A percentile compares a stretch with the other conserved stretches of the same genome.
These are phyloP conservation scores for Gnathonemus longibarbis DNA, from an alignment of 2,113 vertebrate genomes.

Conservation along the genomic window DNA sequence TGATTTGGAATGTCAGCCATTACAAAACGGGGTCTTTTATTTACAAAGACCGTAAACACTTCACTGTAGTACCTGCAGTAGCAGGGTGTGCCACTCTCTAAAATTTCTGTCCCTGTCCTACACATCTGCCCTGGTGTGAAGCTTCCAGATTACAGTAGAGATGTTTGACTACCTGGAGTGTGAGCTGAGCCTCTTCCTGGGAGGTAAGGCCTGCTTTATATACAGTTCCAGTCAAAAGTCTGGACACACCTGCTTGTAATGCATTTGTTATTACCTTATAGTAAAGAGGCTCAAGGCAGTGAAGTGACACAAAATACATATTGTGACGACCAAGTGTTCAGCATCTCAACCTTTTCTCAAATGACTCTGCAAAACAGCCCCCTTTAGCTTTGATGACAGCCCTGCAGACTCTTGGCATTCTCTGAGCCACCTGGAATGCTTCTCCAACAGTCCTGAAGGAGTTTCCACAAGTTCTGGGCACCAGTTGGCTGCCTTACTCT, in stretches of 20 bases:
- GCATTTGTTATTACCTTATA: background rate
- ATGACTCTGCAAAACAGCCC: background rate
- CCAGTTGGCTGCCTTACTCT: background rate
- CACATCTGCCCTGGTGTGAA: conserved; percentile 35
- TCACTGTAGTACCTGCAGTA: background rate
- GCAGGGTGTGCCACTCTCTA: background rate
- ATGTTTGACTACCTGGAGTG: conserved; percentile 99
- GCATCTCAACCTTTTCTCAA: background rate
- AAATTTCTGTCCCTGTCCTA: background rate
- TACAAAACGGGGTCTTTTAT: background rate
- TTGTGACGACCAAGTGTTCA: background rate
- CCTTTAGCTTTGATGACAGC: background rate
- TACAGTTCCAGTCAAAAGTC: background rate
- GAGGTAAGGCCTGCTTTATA: conserved; percentile 62
- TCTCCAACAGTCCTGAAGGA: background rate
- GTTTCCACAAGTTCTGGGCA: background rate
- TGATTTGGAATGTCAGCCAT: background rate
- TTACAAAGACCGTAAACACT: background rate
- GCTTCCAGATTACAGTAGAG: conserved; percentile 97
- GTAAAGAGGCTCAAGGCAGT: background rate
- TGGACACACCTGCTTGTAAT: background rate
- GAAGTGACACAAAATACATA: background rate
- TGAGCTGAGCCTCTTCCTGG: conserved; percentile 93
- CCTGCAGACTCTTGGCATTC: background rate
- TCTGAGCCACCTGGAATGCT: background rate